phyloP scores from a whole-genome alignment of 2,888 invertebrate genomes.

The Diaprepes abbreviatus region DNA sequence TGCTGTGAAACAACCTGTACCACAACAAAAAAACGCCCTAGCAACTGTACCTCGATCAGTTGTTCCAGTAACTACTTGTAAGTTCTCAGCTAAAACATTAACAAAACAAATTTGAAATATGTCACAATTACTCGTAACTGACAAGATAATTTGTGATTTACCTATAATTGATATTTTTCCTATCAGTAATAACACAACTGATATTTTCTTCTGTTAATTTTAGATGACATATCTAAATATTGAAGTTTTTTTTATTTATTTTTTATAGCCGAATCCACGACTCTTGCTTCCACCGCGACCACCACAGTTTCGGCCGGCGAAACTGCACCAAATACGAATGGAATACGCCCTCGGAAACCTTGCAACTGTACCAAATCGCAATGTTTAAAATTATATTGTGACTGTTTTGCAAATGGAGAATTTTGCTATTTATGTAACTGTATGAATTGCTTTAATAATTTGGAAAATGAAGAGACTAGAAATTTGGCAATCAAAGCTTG shows the following conservation, averaged over 20 bases:
- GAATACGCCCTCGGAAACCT: constrained; percentile 85
- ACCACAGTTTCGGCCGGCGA: constrained; percentile 20
- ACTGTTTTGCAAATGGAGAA: constrained; percentile 99
- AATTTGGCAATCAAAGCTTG: constrained; percentile 94
- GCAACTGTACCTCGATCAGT: constrained; percentile 30
- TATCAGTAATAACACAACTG: too few species aligned
- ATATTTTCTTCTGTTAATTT: too few species aligned
- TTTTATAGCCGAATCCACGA: constrained; percentile 23
- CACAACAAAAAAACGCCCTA: constrained; percentile 2
- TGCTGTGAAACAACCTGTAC: constrained; percentile 31
- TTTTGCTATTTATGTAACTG: constrained; percentile 99
- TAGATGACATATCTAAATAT: too few species aligned
- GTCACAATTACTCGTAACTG: too few species aligned
- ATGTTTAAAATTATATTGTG: constrained; percentile 98
- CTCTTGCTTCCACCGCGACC: constrained; percentile 8
- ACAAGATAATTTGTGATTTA: too few species aligned
- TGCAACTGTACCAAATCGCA: constrained; percentile 99
- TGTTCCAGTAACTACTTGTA: constrained; percentile 35
- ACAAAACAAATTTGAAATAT: too few species aligned
- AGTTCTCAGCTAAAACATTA: too few species aligned
- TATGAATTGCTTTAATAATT: constrained; percentile 96
- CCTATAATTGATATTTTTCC: too few species aligned
- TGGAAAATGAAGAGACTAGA: constrained; percentile 94
- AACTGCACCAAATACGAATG: constrained; percentile 56
- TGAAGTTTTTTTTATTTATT: too few species aligned